A percentile compares a stretch with the other conserved stretches of the same genome.
Evolutionary conservation across 2,113 vertebrate genomes (phyloP).

Genomic region (Plestiodon gilberti): DNA sequence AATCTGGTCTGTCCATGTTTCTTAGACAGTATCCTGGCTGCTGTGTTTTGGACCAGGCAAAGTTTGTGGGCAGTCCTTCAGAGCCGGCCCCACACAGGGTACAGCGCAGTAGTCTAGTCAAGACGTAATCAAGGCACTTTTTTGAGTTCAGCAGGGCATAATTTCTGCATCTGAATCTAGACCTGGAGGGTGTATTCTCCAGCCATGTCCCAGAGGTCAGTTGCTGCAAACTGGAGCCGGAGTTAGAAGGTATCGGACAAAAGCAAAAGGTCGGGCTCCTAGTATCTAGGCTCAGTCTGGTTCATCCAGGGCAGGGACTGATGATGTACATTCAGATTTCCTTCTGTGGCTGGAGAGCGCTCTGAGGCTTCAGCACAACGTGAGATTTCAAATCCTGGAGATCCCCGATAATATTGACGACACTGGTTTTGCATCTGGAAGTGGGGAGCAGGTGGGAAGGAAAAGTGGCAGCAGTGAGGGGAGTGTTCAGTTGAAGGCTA

Average conservation of each 20-base stretch:
- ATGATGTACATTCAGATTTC: background rate
- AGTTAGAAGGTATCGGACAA: too few relatives aligned
- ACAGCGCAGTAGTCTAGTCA: background rate
- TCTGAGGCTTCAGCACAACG: too few relatives aligned
- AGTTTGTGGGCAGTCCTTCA: background rate
- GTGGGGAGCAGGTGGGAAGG: background rate
- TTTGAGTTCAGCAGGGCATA: background rate
- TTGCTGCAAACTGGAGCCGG: background rate
- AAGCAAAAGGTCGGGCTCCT: too few relatives aligned
- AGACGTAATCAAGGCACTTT: background rate
- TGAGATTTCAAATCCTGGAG: background rate
- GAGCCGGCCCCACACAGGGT: background rate
- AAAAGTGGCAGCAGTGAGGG: background rate
- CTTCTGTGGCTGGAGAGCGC: background rate
- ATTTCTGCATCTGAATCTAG: background rate
- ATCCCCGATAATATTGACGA: background rate
- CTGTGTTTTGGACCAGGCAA: background rate
- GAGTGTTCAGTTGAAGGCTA: background rate
- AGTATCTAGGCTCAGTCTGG: background rate
- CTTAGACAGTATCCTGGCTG: background rate
- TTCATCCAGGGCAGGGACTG: background rate
- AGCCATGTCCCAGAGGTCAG: background rate
- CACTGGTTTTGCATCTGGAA: background rate
- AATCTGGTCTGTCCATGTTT: too few relatives aligned
- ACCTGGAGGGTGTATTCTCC: background rate